Evolutionary conservation across 2,888 invertebrate species (phyloP).

Genomic region (Marronus borbonicus): DNA sequence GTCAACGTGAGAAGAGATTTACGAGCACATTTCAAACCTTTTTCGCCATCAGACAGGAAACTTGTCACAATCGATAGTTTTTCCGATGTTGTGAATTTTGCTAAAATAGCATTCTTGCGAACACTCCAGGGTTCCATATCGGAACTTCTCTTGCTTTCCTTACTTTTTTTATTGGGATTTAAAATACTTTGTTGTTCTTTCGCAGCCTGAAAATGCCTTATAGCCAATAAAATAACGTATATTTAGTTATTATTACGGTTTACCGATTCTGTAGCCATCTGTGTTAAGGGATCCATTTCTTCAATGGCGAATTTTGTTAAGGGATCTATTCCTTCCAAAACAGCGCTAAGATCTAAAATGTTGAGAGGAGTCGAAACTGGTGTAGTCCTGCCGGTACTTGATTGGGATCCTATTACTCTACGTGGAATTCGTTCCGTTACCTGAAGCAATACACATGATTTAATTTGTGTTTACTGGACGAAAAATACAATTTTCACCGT

Average conservation of each 20-base stretch:
- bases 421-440: slow-evolving; percentile 73
- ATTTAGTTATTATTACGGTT: slow-evolving; percentile 38
- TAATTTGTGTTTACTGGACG: not conserved
- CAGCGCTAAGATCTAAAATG: slow-evolving; percentile 72
- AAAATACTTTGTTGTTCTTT: slow-evolving; percentile 36
- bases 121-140: slow-evolving; percentile 84
- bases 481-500: slow-evolving; percentile 62
- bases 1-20: slow-evolving; percentile 10
- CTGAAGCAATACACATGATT: slow-evolving; percentile 62
- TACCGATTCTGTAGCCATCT: slow-evolving; percentile 75
- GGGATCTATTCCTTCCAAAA: slow-evolving; percentile 83
- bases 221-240: not conserved
- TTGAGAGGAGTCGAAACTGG: slow-evolving; percentile 67
- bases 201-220: slow-evolving; percentile 21
- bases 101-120: slow-evolving; percentile 84
- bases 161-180: slow-evolving; percentile 30
- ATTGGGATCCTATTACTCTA: slow-evolving; percentile 69
- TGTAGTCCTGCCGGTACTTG: slow-evolving; percentile 73
- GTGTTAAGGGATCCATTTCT: slow-evolving; percentile 78
- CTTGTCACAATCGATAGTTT: slow-evolving; percentile 93
- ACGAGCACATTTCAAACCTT: slow-evolving; percentile 73
- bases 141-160: slow-evolving; percentile 34
- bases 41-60: slow-evolving; percentile 86
- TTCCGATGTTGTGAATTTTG: slow-evolving; percentile 94
- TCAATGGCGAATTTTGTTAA: slow-evolving; percentile 80